A percentile compares a stretch with the other conserved stretches of the same genome.
Evolutionary conservation across 2,888 invertebrate genomes (phyloP).

Genomic region (Autographa pulchrina): DNA sequence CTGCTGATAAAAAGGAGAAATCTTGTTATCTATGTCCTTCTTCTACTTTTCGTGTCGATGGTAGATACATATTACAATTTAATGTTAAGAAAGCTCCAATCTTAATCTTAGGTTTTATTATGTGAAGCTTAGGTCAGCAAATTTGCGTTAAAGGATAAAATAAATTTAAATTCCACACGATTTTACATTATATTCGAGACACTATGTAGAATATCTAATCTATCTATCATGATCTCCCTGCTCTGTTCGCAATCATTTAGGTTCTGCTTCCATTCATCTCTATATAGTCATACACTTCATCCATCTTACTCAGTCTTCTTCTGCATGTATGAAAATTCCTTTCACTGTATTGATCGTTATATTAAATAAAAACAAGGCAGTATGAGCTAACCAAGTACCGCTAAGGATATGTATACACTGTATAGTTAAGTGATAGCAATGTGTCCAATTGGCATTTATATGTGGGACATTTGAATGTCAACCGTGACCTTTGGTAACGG

Average conservation of each 20-base stretch:
- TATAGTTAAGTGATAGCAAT: constrained; percentile 4
- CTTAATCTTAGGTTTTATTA: no score
- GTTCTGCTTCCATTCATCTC: background rate
- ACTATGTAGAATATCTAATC: background rate
- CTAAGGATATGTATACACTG: background rate
- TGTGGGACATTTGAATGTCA: constrained; percentile 31
- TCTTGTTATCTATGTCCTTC: background rate
- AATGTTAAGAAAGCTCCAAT: background rate
- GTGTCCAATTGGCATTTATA: constrained; percentile 25
- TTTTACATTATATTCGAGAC: no score
- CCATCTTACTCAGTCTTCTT: no score
- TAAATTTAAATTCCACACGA: background rate
- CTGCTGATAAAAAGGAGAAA: background rate
- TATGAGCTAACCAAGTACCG: background rate
- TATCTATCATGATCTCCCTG: background rate
- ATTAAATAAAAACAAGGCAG: background rate
- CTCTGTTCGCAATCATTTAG: background rate
- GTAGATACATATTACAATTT: no score
- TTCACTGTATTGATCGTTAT: background rate
- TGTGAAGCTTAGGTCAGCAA: no score
- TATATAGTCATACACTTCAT: background rate
- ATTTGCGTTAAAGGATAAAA: background rate
- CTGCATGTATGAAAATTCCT: background rate
- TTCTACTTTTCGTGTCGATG: no score
- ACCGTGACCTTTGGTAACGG: constrained; percentile 26